Conservation (phyloP, 1,140 invertebrate species). For the Asbolus verrucosus region DNA sequence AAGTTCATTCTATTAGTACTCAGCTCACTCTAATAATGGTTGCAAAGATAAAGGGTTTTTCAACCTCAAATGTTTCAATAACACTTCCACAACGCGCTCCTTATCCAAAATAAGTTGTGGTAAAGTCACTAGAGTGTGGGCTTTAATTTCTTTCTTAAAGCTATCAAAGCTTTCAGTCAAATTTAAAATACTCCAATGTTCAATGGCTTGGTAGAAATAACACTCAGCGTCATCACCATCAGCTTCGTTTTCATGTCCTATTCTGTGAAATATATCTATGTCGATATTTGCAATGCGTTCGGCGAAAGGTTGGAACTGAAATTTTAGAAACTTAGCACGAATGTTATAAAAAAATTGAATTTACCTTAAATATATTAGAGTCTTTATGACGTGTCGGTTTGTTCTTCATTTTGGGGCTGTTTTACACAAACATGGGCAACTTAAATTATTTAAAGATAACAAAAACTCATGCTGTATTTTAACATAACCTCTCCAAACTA, state of each 20-base stretch:
- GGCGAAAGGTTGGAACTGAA: constrained; percentile 89
- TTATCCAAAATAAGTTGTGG: constrained; percentile 84
- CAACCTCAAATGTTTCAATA: constrained; percentile 79
- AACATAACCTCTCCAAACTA: too few relatives aligned
- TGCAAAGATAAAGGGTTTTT: constrained; percentile 80
- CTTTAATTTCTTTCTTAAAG: constrained; percentile 78
- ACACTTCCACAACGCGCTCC: constrained; percentile 77
- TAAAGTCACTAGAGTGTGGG: constrained; percentile 77
- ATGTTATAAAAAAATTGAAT: constrained; percentile 50
- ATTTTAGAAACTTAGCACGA: constrained; percentile 52
- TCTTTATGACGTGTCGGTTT: constrained; percentile 83
- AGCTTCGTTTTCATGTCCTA: constrained; percentile 78
- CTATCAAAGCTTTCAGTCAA: constrained; percentile 83
- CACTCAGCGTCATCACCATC: constrained; percentile 78
- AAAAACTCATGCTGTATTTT: too few relatives aligned
- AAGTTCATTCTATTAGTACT: too few relatives aligned
- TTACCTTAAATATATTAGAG: constrained; percentile 84
- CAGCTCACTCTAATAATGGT: constrained; percentile 84
- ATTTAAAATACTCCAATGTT: constrained; percentile 90
- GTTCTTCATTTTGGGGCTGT: constrained; percentile 72
- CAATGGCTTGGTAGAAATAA: constrained; percentile 82
- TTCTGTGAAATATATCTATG: constrained; percentile 82
- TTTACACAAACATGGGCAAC: too few relatives aligned
- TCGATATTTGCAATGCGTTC: constrained; percentile 87
- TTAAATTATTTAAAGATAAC: too few relatives aligned